Evolutionary conservation across 92 coral and sea anemone genomes (phyloP), one percentile per base, ranked within the genome.

Genomic region (Bergia puertoricense): DNA sequence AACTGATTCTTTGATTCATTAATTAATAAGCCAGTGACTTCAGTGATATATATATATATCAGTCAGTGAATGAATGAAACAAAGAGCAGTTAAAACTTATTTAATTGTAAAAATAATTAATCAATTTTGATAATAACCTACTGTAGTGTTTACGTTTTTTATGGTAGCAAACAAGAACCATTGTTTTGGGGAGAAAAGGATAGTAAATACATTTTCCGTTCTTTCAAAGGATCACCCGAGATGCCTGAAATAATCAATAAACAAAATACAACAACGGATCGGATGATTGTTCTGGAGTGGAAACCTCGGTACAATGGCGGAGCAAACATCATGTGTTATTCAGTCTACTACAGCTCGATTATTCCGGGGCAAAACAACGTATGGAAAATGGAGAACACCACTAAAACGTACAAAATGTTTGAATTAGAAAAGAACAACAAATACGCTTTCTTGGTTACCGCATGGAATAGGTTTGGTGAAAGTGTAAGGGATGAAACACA

Each of bases 391-490:
- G 6, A 20, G 37, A 74, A 74, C 78, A 74, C 78, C 45, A 74
- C 78, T 11, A 74, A 38, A 39, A 74, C 78, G 11, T 74, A 74
- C 42, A 16, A 74, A 10, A 42, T 74, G 45, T 37, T 74, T 37
- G 45, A 74, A 9, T 44, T 74, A 5, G 20, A 74, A 37, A 40
- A 37, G 46, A 11, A 38, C 48, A 74, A 74, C 22, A 9, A 16
- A 37, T 74, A 74, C 78, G 44, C 16, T 9, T 85, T 69, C 59
- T 48, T 85, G 9, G 88, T 85, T 36, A 85, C 88, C 1, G 67
- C 88, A 71, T 85, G 88, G 88, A 85, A 85, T 45, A 71, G 20
- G 80, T 85, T 85, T 66, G 88, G 88, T 2, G 88, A 85, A 50
- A 85, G 88, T 71, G 79, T 44, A 6, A 85, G 36, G 38, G 88